Base-by-base conservation (phyloP, 2,888 invertebrate genomes). In the Rhagonycha lutea region DNA sequence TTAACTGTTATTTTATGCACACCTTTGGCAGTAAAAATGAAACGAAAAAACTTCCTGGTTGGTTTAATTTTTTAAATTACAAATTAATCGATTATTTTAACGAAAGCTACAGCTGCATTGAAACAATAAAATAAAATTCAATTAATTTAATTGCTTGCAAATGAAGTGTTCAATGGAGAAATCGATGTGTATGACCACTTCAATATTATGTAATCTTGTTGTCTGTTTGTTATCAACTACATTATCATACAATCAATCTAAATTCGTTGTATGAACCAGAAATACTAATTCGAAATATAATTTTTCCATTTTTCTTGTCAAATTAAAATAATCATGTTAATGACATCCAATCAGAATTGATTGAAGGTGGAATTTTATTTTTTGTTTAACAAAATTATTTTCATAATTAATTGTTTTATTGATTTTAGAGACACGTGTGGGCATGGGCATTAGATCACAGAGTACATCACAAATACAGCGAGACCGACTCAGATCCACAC, bases 401-500 rank as follows among this genome's bases (percentile, higher is more conserved):
- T 63, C n/a, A 63, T 23, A 63, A 63, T 24, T 63, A 18, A 18
- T n/a, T 12, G 10, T 63, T 63, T 26, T n/a, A 11, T 29, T 69
- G 70, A 73, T 89, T 89, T 3, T 87, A 95, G 95, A 91, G 94
- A 61, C 94, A 95, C 85, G 94, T 95, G 3, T 95, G 95, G 86
- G 94, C 93, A 4, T 96, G 96, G 96, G 94, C 95, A 0, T 86
- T 95, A 80, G 96, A 96, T 84, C 96, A 96, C 85, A 90, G 96
- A 80, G 94, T 96, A 68, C 96, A 96, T 85, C 96, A 96, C 88
- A 96, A 96, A 85, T 96, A 94, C 87, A 92, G 94, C 32, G 96
- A 96, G 88, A 95, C 96, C 0, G 94, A 94, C 76, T 94, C 96
- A 0, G 96, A 96, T 86, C 95, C 95, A 0, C 95, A 95, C 85